Percentiles rank a stretch among this genome's conserved stretches.
Evolutionary conservation across 2,888 invertebrate species (phyloP).

Genomic region (Anodontia alba): DNA sequence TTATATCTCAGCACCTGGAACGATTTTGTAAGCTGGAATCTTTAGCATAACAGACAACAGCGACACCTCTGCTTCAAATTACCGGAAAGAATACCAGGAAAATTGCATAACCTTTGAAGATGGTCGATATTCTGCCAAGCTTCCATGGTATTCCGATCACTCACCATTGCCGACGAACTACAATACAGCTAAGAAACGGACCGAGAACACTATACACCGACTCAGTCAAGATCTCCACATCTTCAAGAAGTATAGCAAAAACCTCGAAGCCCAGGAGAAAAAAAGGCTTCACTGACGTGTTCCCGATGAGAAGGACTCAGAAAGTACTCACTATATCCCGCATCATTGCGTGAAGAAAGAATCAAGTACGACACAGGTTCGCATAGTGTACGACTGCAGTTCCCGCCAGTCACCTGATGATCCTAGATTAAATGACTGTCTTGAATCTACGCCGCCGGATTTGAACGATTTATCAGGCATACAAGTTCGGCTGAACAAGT

Average conservation of each 20-base stretch:
- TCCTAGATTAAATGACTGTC: conserved; percentile 38
- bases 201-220: conserved; percentile 21
- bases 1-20: conserved; percentile 6
- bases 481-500: conserved; percentile 31
- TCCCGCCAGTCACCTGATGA: conserved; percentile 17
- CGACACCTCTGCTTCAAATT: background rate
- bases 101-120: conserved; percentile 23
- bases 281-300: conserved; percentile 30
- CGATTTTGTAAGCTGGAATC: too few species aligned
- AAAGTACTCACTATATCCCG: conserved; percentile 42
- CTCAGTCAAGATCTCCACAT: conserved; percentile 17
- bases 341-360: conserved; percentile 49
- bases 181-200: conserved; percentile 19
- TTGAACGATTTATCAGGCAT: conserved; percentile 34
- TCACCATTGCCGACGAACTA: conserved; percentile 27
- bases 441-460: conserved; percentile 37
- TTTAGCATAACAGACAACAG: conserved; percentile 14
- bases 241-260: conserved; percentile 31
- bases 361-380: conserved; percentile 35
- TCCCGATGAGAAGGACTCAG: background rate
- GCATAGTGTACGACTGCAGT: conserved; percentile 49
- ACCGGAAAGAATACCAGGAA: background rate
- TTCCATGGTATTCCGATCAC: conserved; percentile 32
- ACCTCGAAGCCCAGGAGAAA: conserved; percentile 21
- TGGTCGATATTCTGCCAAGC: conserved; percentile 26